Base-by-base conservation (phyloP, 2,113 vertebrate genomes). In the Odocoileus hemionus region DNA sequence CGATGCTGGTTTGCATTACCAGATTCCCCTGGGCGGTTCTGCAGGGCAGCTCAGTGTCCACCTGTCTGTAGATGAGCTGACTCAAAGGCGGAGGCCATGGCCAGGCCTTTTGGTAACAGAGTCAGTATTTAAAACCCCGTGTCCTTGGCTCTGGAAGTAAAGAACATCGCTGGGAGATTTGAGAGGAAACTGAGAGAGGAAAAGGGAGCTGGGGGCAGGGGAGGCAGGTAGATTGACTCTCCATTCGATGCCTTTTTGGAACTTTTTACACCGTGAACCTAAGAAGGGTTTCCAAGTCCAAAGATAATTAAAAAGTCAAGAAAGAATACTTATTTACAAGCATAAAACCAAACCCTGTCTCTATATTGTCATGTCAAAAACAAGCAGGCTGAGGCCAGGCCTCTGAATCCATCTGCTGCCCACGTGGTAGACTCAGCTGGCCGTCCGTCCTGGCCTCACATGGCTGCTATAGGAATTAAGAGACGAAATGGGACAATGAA, bases 41-140 rank as follows among this genome's bases (percentile, higher is more conserved):
- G 25, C 13, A 13, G 28, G 39, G 58, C 12, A 0, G 57, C 9
- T 26, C 3, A 0, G 28, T 1, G 6, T 33, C 45, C 3, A 0
- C 50, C 43, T 13, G 7, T 15, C 39, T 43, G 1, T 60, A n/a
- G 74, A 39, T 17, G 54, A 39, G 36, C 47, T 2, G 10, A 23
- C 93, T 58, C 64, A 9, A 1, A n/a, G 52, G 43, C 11, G 55
- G 54, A 45, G 26, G 39, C 78, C 9, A 14, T 25, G 30, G 86
- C 58, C 26, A 9, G 50, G n/a, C 25, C 28, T 23, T 1, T 33
- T 28, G 47, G 47, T 54, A 15, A 36, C 4, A 3, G 36, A 85
- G 52, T 10, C 14, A 5, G 52, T 25, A 39, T 39, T 10, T 89
- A 30, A 70, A 36, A 12, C 45, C 7, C 55, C 4, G 0, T 76